Base-by-base conservation (phyloP, 2,113 vertebrate genomes). In the human (Homo sapiens) region DNA sequence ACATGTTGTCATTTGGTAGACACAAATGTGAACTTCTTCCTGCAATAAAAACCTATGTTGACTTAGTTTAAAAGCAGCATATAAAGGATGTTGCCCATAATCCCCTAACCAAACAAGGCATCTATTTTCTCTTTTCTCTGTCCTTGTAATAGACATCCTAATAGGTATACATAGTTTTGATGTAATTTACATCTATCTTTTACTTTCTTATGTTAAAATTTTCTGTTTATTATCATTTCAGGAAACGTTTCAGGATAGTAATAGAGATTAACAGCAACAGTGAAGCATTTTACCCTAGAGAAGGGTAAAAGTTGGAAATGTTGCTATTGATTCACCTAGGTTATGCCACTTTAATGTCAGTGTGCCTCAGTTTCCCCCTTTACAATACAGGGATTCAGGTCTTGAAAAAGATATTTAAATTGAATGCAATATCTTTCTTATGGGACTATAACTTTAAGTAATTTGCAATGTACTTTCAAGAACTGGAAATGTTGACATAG, bases 141-240 rank as follows among this genome's bases (percentile, higher is more conserved):
- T 68, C 35, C 48, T 82, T 94, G 17, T 9, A 76, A 73, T 30
- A 87, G 68, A 68, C 40, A 88, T 78, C 20, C 14, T 93, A 61
- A 87, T 40, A 64, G 6, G 12, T 30, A n/a, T 55, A 17, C 7
- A 68, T 52, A 78, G 82, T 66, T 96, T 96, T 93, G 8, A 80
- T 84, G 11, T 64, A 66, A 68, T 40, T 95, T 75, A 88, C 72
- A 81, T 76, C 35, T 14, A 95, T 43, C 61, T 94, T 94, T 76
- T 80, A 84, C n/a, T 88, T 89, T 79, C 32, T 96, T 84, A 25
- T 30, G 61, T 52, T 86, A 68, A 81, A 64, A 73, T 32, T 8
- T 45, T 89, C 52, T 92, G 57, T 80, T 75, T 70, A 72, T 89
- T 83, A 81, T 8, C 48, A 38, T 92, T 93, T 97, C 23, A 91